A percentile compares a stretch with the other conserved stretches of the same genome.
Evolutionary conservation across 2,113 vertebrate genomes (phyloP).

Genomic region (Syngnathoides biaculeatus): DNA sequence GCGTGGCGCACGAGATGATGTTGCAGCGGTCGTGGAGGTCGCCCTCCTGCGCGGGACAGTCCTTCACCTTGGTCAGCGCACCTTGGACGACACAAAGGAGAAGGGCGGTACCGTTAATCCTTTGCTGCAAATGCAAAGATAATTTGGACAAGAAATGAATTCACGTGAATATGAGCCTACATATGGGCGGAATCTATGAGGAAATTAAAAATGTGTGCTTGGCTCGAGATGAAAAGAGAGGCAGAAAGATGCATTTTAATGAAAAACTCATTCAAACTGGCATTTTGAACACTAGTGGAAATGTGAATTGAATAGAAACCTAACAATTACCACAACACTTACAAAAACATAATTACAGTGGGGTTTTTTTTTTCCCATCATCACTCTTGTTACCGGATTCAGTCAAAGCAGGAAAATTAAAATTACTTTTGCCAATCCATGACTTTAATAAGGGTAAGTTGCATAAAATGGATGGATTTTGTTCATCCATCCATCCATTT

Average conservation of each 20-base stretch:
- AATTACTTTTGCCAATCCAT: too few relatives aligned
- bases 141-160: not conserved
- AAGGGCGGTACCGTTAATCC: not conserved
- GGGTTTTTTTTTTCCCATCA: not conserved
- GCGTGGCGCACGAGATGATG: conserved; percentile 94
- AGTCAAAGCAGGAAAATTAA: not conserved
- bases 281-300: not conserved
- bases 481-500: too few relatives aligned
- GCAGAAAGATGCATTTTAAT: not conserved
- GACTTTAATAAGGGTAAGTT: too few relatives aligned
- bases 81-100: conserved; percentile 63
- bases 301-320: not conserved
- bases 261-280: not conserved
- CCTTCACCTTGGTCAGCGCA: conserved; percentile 95
- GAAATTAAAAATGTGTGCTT: conserved; percentile 1
- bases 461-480: too few relatives aligned
- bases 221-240: not conserved
- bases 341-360: too few relatives aligned
- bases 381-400: not conserved
- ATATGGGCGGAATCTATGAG: not conserved
- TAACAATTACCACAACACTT: not conserved
- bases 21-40: conserved; percentile 94
- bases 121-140: not conserved
- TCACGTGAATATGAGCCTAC: not conserved
- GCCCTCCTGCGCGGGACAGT: conserved; percentile 85